Evolutionary conservation across 2,797 vertebrate species (phyloP).

Genomic region (Acridotheres tristis): DNA sequence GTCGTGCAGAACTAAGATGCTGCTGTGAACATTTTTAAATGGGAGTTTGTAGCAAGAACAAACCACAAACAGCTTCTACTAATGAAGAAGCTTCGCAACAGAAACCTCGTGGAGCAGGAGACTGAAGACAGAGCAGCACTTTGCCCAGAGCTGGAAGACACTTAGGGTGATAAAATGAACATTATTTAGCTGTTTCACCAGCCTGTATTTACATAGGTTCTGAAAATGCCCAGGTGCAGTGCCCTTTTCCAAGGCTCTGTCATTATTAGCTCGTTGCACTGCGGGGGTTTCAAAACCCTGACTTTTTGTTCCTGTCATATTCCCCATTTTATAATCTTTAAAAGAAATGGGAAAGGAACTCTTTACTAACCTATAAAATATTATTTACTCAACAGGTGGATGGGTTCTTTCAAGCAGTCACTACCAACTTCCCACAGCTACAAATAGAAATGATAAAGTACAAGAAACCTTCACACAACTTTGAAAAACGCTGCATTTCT

Average conservation of each 20-base stretch:
- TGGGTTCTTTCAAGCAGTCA: slow-evolving; percentile 1
- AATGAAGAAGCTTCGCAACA: neutral
- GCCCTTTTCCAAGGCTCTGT: neutral
- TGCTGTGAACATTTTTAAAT: neutral
- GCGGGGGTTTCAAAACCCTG: neutral
- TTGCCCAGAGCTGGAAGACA: neutral
- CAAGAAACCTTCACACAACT: neutral
- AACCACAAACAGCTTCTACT: neutral
- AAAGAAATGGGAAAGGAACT: neutral
- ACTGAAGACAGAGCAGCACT: neutral
- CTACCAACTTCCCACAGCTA: neutral
- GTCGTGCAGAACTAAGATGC: neutral
- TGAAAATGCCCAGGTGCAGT: neutral
- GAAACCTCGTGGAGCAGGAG: neutral
- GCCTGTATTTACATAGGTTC: neutral
- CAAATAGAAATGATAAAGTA: neutral
- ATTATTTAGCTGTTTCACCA: neutral
- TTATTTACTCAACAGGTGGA: slow-evolving; percentile 20
- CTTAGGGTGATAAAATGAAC: neutral
- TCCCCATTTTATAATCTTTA: neutral
- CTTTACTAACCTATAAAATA: neutral
- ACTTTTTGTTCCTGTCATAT: neutral
- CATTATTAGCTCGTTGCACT: neutral
- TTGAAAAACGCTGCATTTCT: neutral
- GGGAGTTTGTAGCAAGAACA: neutral